Conservation (phyloP, 2,113 vertebrate genomes). For the Toxotes jaculatrix region DNA sequence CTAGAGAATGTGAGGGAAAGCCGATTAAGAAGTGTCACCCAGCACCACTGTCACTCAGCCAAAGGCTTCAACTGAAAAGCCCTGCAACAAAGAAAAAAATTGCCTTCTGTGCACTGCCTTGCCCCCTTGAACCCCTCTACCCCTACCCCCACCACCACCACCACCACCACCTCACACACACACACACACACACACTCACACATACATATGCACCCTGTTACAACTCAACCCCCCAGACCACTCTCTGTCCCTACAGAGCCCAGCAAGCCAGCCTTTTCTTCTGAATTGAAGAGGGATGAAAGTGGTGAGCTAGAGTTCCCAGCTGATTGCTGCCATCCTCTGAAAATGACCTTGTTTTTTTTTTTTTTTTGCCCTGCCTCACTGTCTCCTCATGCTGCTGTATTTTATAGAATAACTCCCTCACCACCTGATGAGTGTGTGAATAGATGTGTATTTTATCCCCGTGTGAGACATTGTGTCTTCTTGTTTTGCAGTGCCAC, state of each 20-base stretch:
- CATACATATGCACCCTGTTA: slow-evolving; percentile 19
- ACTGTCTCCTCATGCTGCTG: slow-evolving; percentile 14
- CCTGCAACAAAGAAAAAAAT: slow-evolving; percentile 49
- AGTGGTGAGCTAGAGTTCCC: slow-evolving; percentile 37
- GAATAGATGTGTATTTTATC: slow-evolving; percentile 29
- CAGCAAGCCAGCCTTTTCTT: slow-evolving; percentile 16
- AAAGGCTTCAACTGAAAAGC: slow-evolving; percentile 55
- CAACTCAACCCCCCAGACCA: slow-evolving; percentile 7
- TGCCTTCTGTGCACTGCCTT: slow-evolving; percentile 28
- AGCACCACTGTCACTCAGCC: slow-evolving; percentile 65
- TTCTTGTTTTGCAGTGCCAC: slow-evolving; percentile 88
- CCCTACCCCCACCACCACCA: too few relatives aligned
- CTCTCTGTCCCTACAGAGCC: slow-evolving; percentile 22
- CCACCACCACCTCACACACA: neutral
- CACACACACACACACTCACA: slow-evolving; percentile 14
- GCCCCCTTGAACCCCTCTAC: slow-evolving; percentile 1
- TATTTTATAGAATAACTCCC: slow-evolving; percentile 23
- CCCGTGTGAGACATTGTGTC: neutral
- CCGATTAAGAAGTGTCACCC: slow-evolving; percentile 74
- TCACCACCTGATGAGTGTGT: slow-evolving; percentile 10
- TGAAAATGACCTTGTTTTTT: slow-evolving; percentile 64
- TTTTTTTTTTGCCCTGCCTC: slow-evolving; percentile 27
- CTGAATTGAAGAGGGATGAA: slow-evolving; percentile 54
- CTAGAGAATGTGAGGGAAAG: slow-evolving; percentile 70
- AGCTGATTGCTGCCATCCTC: slow-evolving; percentile 66